phyloP scores from a whole-genome alignment of 1,140 invertebrate genomes.

The Zaprionus nigranus region DNA sequence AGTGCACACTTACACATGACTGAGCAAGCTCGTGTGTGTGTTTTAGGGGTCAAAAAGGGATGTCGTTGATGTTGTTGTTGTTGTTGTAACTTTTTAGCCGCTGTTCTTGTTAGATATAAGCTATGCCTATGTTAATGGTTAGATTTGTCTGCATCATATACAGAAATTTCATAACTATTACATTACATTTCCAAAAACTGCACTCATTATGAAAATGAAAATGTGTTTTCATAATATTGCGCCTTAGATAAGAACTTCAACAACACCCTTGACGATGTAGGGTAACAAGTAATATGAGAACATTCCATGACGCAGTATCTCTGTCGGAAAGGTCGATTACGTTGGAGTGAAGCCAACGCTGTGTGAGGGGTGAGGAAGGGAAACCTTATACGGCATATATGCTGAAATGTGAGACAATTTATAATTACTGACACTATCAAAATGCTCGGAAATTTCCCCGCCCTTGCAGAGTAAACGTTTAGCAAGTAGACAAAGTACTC shows the following conservation, averaged over 20 bases:
- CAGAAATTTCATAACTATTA: slow-evolving; percentile 71
- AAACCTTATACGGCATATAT: slow-evolving; percentile 15
- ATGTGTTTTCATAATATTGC: slow-evolving; percentile 58
- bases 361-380: background rate
- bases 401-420: background rate
- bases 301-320: slow-evolving; percentile 8
- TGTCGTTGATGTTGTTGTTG: slow-evolving; percentile 13
- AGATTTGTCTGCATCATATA: slow-evolving; percentile 54
- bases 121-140: slow-evolving; percentile 65
- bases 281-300: slow-evolving; percentile 34
- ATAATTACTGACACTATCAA: slow-evolving; percentile 4
- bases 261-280: background rate
- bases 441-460: background rate
- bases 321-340: slow-evolving; percentile 7
- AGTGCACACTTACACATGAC: slow-evolving; percentile 31
- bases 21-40: slow-evolving; percentile 12
- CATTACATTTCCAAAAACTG: slow-evolving; percentile 36
- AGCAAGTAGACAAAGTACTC: background rate
- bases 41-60: slow-evolving; percentile 44
- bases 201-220: slow-evolving; percentile 48
- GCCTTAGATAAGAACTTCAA: slow-evolving; percentile 30
- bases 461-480: background rate
- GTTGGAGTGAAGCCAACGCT: slow-evolving; percentile 28
- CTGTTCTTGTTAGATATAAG: slow-evolving; percentile 14
- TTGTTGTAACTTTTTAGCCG: slow-evolving; percentile 9